Base-by-base conservation (phyloP, 2,888 invertebrate genomes). In the Zonitis immaculata region DNA sequence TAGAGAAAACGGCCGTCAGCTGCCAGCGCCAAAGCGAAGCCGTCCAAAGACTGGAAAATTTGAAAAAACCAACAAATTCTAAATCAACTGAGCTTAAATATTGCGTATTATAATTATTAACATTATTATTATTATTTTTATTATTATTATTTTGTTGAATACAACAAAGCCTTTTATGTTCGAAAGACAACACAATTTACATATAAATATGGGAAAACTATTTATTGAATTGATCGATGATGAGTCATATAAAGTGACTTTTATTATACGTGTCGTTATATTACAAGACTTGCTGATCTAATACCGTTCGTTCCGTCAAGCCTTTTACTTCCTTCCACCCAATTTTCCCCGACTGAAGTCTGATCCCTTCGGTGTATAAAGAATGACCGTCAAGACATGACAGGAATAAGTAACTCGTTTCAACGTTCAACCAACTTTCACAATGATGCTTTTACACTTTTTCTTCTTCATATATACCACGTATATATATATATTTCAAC, bases 1-100 rank as follows among this genome's bases (percentile, higher is more conserved):
- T 99, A 99, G 76, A 99, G 86, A 81, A 99, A 96, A 76, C 96
- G 85, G 62, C 96, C 97, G 78, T 96, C 96, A 63, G 93, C 90
- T 49, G 95, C 94, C 64, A 99, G 85, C 30, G 95, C 92, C 75
- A 99, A 85, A 66, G 96, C 95, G 78, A 99, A 99, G 47, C 98
- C 98, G 77, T 99, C 99, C 75, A 98, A 80, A 59, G 96, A 93
- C 95, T 94, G 83, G n/a, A 39, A 39, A 7, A 39, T 6, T 16
- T 39, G 6, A 1, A 2, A 39, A 39, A 20, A 18, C 6, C 9
- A 5, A n/a, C n/a, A 4, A 22, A 22, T 22, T 22, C 5, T 5
- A 22, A 22, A 3, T 22, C 22, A 22, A 22, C 5, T 22, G 22
- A 22, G 5, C 3, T 5, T 4, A 3, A 22, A 22, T 22, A 22